Evolutionary conservation across 2,797 vertebrate genomes (phyloP), one percentile per base, ranked within the genome.

Genomic region (Serranus cabrilla): DNA sequence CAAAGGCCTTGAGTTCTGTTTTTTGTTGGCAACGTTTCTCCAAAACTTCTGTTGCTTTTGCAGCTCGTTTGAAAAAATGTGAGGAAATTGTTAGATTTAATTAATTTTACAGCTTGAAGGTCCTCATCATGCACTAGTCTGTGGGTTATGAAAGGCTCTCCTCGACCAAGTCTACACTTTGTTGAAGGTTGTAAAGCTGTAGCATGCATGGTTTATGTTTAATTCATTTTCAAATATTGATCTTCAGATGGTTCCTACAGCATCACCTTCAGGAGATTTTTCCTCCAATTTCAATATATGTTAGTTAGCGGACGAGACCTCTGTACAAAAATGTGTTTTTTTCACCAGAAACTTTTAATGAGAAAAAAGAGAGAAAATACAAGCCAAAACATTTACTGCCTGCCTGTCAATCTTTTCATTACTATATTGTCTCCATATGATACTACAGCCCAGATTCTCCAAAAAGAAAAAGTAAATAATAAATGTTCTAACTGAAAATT

Each of bases 21-120:
- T 71, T 49, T 23, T 51, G n/a, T 47, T 39, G 40, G 43, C 23
- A 50, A 47, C 23, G 20, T 79, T 79, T 58, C 55, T 60, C 47
- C 7, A 42, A 43, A 78, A 74, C 71, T 43, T 75, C 54, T 75
- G 55, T 47, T 56, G 17, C 43, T 65, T 17, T 13, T 71, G 31
- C 21, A 52, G 21, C 43, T 72, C 3, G 25, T 63, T 82, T 76
- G 37, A 3, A 69, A 42, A 46, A 20, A 50, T 45, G 0, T 14
- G n/a, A 61, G n/a, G 21, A 60, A 55, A 64, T 51, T 0, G 59
- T 63, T 68, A 13, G 7, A 61, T 54, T 46, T 21, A 43, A 71
- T 69, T 14, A 40, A 59, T 67, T 78, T 58, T 31, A 11, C 23
- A 68, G 52, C 25, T 64, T 55, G 46, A 40, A 56, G 45, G 50